Conservation (phyloP, 1,140 invertebrate genomes). For the Trachymyrmex septentrionalis region DNA sequence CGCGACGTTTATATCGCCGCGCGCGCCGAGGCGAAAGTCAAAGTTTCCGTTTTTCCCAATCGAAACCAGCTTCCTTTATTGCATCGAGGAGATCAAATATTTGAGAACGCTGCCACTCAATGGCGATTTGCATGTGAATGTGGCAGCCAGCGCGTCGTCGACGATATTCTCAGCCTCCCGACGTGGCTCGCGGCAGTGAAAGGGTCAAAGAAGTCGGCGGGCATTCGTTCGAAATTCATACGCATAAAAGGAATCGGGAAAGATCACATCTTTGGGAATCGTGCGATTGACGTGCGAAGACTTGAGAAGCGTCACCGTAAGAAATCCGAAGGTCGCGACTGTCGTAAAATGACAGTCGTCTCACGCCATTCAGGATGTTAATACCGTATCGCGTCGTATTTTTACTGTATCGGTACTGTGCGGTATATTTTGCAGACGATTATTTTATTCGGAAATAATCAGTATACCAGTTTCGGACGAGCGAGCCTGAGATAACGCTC, state of each 20-base stretch:
- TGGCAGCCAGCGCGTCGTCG: slow-evolving; percentile 26
- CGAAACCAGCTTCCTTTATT: slow-evolving; percentile 53
- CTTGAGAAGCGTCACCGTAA: not conserved
- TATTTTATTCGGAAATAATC: not conserved
- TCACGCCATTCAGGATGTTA: slow-evolving; percentile 7
- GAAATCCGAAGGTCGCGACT: not conserved
- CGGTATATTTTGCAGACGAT: not conserved
- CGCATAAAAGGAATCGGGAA: slow-evolving; percentile 31
- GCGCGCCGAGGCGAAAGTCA: not conserved
- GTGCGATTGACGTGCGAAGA: not conserved
- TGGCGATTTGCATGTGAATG: slow-evolving; percentile 63
- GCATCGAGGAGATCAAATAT: slow-evolving; percentile 48
- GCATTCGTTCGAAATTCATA: slow-evolving; percentile 53
- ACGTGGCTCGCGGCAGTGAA: slow-evolving; percentile 32
- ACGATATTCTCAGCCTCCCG: slow-evolving; percentile 29
- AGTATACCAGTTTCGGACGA: not conserved
- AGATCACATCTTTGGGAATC: not conserved
- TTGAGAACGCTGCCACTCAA: slow-evolving; percentile 57
- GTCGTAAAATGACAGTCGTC: slow-evolving; percentile 6
- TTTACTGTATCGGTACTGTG: too few relatives aligned
- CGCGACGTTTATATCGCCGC: not conserved
- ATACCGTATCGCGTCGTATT: not conserved
- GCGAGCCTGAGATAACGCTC: not conserved
- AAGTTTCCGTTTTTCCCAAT: slow-evolving; percentile 19
- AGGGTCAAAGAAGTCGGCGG: slow-evolving; percentile 40